Conservation (phyloP, 2,113 vertebrate genomes). For the Phocoena sinus region DNA sequence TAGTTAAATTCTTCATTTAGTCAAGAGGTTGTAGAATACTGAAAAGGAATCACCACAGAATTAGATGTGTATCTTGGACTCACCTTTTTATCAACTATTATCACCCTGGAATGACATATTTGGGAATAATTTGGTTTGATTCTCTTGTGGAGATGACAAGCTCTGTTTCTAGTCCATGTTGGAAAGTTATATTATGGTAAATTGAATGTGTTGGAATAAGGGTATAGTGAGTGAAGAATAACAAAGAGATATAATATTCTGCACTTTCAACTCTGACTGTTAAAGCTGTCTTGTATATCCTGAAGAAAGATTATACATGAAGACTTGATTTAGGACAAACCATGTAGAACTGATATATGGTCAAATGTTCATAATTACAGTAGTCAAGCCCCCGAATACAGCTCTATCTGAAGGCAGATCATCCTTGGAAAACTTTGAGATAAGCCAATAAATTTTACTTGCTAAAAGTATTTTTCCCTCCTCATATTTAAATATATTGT, state of each 20-base stretch:
- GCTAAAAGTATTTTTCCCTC: not conserved
- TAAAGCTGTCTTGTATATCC: not conserved
- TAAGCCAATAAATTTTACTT: not conserved
- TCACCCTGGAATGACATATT: not conserved
- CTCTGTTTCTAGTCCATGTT: not conserved
- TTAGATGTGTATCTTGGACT: not conserved
- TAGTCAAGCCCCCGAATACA: not conserved
- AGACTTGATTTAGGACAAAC: not conserved
- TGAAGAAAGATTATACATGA: not conserved
- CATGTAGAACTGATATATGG: not conserved
- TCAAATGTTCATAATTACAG: not conserved
- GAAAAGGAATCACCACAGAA: not conserved
- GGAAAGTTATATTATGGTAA: not conserved
- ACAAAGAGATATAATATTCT: not conserved
- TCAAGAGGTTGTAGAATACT: not conserved
- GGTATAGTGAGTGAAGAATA: not conserved
- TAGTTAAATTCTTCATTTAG: not conserved
- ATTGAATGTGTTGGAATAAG: not conserved
- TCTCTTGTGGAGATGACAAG: not conserved
- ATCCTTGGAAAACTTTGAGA: not conserved
- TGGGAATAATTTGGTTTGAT: not conserved
- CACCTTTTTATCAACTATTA: not conserved
- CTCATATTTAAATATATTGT: not conserved
- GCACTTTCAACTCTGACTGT: not conserved
- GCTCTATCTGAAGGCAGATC: not conserved